Percentiles rank a stretch among this genome's conserved stretches.
phyloP scores from a whole-genome alignment of 1,140 invertebrate species.

The Vanessa atalanta region DNA sequence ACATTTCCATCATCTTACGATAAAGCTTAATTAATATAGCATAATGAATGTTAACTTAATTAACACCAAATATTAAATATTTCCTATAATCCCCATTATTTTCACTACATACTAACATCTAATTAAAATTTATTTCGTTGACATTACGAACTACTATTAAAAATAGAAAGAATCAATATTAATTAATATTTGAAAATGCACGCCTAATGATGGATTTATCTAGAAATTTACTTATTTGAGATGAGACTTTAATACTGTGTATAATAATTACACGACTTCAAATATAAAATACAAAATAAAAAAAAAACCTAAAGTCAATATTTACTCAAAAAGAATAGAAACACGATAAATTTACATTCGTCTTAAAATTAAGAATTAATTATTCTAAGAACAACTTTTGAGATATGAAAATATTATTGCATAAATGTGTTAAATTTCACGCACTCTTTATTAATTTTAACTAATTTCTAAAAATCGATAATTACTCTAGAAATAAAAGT shows the following conservation, averaged over 20 bases:
- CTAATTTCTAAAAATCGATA: too few relatives aligned
- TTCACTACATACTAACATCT: slow-evolving; percentile 1
- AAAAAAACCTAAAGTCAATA: too few relatives aligned
- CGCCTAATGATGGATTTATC: background rate
- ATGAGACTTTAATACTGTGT: background rate
- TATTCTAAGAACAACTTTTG: too few relatives aligned
- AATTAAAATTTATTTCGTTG: slow-evolving; percentile 5
- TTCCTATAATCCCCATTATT: slow-evolving; percentile 1
- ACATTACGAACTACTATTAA: slow-evolving; percentile 5
- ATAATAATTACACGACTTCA: background rate
- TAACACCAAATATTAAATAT: background rate
- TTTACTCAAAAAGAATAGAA: too few relatives aligned
- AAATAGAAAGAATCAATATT: background rate
- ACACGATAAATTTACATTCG: too few relatives aligned
- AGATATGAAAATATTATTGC: too few relatives aligned
- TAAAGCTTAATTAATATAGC: too few relatives aligned
- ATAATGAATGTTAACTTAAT: background rate
- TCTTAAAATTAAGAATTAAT: too few relatives aligned
- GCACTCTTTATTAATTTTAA: too few relatives aligned
- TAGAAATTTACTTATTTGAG: background rate
- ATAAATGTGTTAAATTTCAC: too few relatives aligned
- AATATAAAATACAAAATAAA: background rate
- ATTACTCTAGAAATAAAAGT: too few relatives aligned
- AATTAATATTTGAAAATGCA: background rate
- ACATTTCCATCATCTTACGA: too few relatives aligned